Evolutionary conservation across 2,113 vertebrate genomes (phyloP), one percentile per base, ranked within the genome.

Genomic region (Oxygymnocypris stewartii): DNA sequence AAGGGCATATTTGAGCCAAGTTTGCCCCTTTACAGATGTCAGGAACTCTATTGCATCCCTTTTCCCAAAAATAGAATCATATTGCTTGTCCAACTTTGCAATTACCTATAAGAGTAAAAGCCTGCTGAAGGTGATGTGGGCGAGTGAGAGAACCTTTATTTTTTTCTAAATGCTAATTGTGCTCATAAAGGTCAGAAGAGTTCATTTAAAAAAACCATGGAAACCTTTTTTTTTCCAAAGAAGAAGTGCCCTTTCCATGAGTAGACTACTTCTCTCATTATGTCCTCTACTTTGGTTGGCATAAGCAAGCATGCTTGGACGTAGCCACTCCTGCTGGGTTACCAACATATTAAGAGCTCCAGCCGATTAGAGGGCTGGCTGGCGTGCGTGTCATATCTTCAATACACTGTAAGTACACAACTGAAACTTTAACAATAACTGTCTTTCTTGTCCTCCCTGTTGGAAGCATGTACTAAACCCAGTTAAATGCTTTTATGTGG

Each of bases 81-180:
- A 82, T 25, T n/a, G 14, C 49, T 20, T 28, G 14, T 79, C 35
- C 71, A 83, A 88, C 83, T 85, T 73, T 79, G 54, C 76, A 89
- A 86, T 88, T 86, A 83, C 77, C 40, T 86, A n/a, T 81, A 44
- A 28, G 31, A 77, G 42, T 85, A 84, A 75, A 84, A 65, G 20
- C 51, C 28, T n/a, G 42, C 69, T 92, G 87, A 89, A 89, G 91
- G 89, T 91, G 86, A 91, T 87, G 86, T 59, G 88, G 87, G 87
- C 86, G 91, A 91, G 84, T 85, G 85, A 89, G 89, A 83, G 79
- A 94, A 93, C 91, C 90, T 92, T 93, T 92, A 88, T 95, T 95
- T 95, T n/a, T 90, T 94, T 94, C 94, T 16, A 96, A 97, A 96
- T 96, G 95, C 96, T 96, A 97, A 96, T 94, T 96, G 94, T 94